A percentile compares a stretch with the other conserved stretches of the same genome.
Conservation (phyloP, 2,888 invertebrate species). For the Nomada fucata region DNA sequence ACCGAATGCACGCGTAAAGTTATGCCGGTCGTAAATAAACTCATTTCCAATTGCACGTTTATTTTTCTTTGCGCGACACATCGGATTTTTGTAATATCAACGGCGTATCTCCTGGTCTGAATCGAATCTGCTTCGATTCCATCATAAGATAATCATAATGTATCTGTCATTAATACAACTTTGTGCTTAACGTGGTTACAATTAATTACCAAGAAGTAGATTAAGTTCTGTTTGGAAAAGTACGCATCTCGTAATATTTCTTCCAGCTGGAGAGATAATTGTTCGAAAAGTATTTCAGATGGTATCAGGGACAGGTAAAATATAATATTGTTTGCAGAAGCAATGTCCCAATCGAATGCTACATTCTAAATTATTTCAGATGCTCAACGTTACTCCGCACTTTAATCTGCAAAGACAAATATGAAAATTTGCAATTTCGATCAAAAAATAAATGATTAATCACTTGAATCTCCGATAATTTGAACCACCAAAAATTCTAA, state of each 20-base stretch:
- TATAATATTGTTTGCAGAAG: no score
- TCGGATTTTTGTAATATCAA: conserved; percentile 2
- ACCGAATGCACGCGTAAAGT: neutral
- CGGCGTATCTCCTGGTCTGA: neutral
- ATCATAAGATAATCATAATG: neutral
- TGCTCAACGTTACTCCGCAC: no score
- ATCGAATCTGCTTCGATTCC: neutral
- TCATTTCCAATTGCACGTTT: conserved; percentile 27
- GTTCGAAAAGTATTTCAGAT: no score
- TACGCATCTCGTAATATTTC: neutral
- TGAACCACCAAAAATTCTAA: no score
- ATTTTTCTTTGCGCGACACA: conserved; percentile 4
- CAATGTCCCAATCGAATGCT: no score
- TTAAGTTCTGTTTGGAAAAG: neutral
- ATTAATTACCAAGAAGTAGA: neutral
- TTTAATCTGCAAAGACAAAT: no score
- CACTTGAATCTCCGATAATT: no score
- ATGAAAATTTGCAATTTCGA: no score
- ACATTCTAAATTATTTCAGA: no score
- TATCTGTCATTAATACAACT: neutral
- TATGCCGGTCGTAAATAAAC: conserved; percentile 29
- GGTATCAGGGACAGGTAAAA: no score
- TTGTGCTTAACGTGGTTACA: neutral
- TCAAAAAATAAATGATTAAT: no score
- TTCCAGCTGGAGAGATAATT: neutral